phyloP scores from a whole-genome alignment of 2,113 vertebrate genomes.

The Nycticryphes semicollaris region DNA sequence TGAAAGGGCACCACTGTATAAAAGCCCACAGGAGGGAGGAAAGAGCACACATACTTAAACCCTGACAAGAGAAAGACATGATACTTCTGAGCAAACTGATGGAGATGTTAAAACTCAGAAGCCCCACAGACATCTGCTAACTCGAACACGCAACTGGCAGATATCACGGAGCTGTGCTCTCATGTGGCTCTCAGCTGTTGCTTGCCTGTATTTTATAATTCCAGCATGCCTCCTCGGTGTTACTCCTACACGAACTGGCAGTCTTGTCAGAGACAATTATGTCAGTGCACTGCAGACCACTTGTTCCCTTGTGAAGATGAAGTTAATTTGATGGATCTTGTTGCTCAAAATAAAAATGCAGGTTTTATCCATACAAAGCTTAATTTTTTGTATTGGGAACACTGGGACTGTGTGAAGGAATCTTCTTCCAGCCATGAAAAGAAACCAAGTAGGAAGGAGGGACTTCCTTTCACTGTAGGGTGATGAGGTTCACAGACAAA shows the following conservation, averaged over 20 bases:
- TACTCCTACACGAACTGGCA: slow-evolving; percentile 61
- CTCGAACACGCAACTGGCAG: not conserved
- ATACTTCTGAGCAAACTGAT: not conserved
- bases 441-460: not conserved
- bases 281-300: slow-evolving; percentile 30
- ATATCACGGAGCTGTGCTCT: not conserved
- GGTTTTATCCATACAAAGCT: not conserved
- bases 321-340: slow-evolving; percentile 12
- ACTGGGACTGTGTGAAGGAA: not conserved
- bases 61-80: not conserved
- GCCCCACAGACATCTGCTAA: not conserved
- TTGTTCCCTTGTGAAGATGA: slow-evolving; percentile 4
- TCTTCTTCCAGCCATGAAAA: not conserved
- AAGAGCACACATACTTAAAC: not conserved
- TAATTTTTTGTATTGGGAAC: not conserved
- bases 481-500: not conserved
- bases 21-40: not conserved
- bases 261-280: slow-evolving; percentile 58
- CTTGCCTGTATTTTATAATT: slow-evolving; percentile 55
- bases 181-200: slow-evolving; percentile 3
- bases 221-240: slow-evolving; percentile 25
- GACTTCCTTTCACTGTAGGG: not conserved
- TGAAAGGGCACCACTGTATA: slow-evolving; percentile 11
- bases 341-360: not conserved
- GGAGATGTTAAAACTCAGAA: slow-evolving; percentile 16